Evolutionary conservation across 2,113 vertebrate species (phyloP), one percentile per base, ranked within the genome.

Genomic region (Odocoileus virginianus): DNA sequence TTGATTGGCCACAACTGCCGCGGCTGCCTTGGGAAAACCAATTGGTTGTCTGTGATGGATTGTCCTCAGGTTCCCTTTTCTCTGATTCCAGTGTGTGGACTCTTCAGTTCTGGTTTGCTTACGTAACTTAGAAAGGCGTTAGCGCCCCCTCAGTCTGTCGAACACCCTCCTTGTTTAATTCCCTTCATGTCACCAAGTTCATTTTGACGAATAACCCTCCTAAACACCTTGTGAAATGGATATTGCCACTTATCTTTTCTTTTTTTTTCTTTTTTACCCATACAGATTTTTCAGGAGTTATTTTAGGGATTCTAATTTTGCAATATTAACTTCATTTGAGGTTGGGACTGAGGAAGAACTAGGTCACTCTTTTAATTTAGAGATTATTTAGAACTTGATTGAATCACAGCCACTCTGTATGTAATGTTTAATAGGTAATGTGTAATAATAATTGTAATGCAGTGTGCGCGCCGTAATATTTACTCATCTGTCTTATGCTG

Each of bases 61-160:
- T 27, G 74, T 28, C 43, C 23, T 47, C 7, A 9, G 3, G 5
- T 10, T n/a, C 28, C 30, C 0, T 27, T 13, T 19, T n/a, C 57
- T 81, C 10, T 2, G 2, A 1, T 21, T 45, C 3, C 9, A 33
- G 28, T 0, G 2, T 30, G 0, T 3, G 16, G 19, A 5, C 58
- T 7, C 52, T 9, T 13, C 3, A 21, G 6, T 47, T 47, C 12
- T 7, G 21, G 28, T 57, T 58, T 47, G 36, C 6, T 13, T 19
- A 19, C 0, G 3, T 1, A 12, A 27, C 43, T 74, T 6, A 5
- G 5, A 6, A 11, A 30, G 55, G 25, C 8, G 0, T 50, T 5
- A 5, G 2, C 0, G 2, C 23, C 40, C 2, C 30, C 3, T 15
- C 57, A 8, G 14, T n/a, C 71, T 40, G 6, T 33, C 21, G 0